Base-by-base conservation (phyloP, 1,140 invertebrate species). In the Ips nitidus region DNA sequence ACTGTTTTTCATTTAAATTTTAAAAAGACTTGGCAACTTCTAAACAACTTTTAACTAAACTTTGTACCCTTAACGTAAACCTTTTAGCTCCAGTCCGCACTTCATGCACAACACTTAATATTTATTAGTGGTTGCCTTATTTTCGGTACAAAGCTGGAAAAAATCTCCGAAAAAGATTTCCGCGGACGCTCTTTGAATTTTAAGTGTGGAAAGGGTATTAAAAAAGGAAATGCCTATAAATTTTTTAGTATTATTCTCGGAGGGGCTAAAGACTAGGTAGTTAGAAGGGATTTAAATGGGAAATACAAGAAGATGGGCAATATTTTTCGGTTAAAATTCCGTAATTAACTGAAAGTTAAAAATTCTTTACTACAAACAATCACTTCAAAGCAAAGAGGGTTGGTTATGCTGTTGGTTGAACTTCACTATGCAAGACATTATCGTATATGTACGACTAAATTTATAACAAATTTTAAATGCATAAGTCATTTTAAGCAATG, bases 191-290 rank as follows among this genome's bases (percentile, higher is more conserved):
- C 53, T 45, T 57, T 52, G 64, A 66, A 66, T 66, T 66, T 66
- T 57, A 66, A 66, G 64, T 45, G 64, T 22, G 38, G 55, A 66
- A 66, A 59, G 64, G 53, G 64, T 66, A 66, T 66, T 66, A 66
- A 66, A 66, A 66, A 66, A 55, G 45, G 56, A 66, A 66, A 66
- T 39, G 56, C 42, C 52, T 59, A 66, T 66, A 66, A 39, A 66
- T 66, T 66, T 57, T 66, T 66, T 66, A 66, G 47, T 66, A 66
- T 57, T 47, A 66, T 66, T 55, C 64, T 53, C 7, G 5, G n/a
- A 53, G 50, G 61, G 38, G 50, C 38, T 22, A 61, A 45, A 61
- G 43, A 61, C 59, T 8, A 42, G 59, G 59, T 50, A 61, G 43
- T 61, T 61, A 50, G 45, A 61, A 2, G 59, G 45, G 59, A 43